Evolutionary conservation across 1,140 invertebrate genomes (phyloP).

Genomic region (Lepidurus packardi): DNA sequence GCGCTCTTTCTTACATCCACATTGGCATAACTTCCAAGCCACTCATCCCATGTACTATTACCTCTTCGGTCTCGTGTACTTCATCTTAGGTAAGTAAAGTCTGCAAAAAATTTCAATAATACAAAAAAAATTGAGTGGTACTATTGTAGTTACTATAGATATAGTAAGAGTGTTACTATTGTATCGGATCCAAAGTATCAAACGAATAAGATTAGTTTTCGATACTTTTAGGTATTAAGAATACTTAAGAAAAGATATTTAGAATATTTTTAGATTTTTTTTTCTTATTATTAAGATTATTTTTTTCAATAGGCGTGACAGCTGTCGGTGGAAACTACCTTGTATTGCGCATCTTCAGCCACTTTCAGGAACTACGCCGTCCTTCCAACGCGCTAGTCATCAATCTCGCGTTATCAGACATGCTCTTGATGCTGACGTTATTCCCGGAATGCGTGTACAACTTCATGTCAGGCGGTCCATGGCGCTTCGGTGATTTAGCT

Average conservation of each 20-base stretch:
- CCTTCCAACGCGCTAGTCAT: constrained; percentile 78
- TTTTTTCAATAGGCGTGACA: background rate
- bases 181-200: too few relatives aligned
- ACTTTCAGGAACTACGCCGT: constrained; percentile 56
- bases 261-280: background rate
- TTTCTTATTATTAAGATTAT: background rate
- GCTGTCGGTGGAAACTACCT: constrained; percentile 28
- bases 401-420: constrained; percentile 81
- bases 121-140: too few relatives aligned
- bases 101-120: too few relatives aligned
- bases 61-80: constrained; percentile 35
- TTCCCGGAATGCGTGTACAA: constrained; percentile 40
- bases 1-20: constrained; percentile 36
- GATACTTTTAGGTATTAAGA: background rate
- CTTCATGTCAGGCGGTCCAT: constrained; percentile 37
- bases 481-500: constrained; percentile 37
- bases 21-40: constrained; percentile 36
- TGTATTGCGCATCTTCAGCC: constrained; percentile 36
- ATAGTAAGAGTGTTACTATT: too few relatives aligned
- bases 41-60: constrained; percentile 35
- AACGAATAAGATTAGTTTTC: background rate
- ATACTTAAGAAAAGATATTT: background rate
- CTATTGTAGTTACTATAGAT: too few relatives aligned
- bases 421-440: constrained; percentile 70
- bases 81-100: constrained; percentile 27